phyloP scores from a whole-genome alignment of 2,888 invertebrate species.

The Hoplodrina blanda region DNA sequence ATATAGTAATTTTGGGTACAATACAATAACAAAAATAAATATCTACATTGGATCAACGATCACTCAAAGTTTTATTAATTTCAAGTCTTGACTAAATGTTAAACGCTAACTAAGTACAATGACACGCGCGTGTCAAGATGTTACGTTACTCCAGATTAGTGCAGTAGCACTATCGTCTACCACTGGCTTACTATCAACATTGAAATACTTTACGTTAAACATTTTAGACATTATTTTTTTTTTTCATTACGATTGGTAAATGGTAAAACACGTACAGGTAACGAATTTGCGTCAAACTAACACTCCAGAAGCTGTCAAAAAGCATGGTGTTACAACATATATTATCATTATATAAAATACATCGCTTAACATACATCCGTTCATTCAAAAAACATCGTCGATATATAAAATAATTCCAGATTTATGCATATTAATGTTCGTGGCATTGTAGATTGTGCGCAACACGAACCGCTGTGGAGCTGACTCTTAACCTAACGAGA shows the following conservation, averaged over 20 bases:
- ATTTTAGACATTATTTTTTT: constrained; percentile 68
- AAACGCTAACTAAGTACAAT: constrained; percentile 88
- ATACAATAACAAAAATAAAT: constrained; percentile 90
- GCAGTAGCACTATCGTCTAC: constrained; percentile 64
- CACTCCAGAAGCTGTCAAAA: constrained; percentile 80
- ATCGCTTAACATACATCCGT: constrained; percentile 73
- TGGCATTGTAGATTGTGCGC: constrained; percentile 82
- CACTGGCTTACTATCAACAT: constrained; percentile 61
- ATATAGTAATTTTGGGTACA: constrained; percentile 88
- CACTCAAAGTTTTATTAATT: constrained; percentile 84
- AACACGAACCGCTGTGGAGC: constrained; percentile 74
- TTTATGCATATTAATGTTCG: constrained; percentile 54
- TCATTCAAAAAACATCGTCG: constrained; percentile 69
- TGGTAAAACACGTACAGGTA: constrained; percentile 75
- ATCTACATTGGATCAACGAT: constrained; percentile 90
- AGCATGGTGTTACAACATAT: constrained; percentile 74
- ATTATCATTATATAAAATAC: constrained; percentile 71
- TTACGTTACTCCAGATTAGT: constrained; percentile 50
- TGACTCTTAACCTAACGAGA: constrained; percentile 74
- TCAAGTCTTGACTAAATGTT: constrained; percentile 86
- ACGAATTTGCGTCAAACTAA: constrained; percentile 77
- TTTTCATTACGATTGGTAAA: constrained; percentile 71
- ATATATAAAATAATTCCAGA: constrained; percentile 64
- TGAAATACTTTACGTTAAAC: constrained; percentile 68
- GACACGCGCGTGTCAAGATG: constrained; percentile 75